Percentiles rank a stretch among this genome's conserved stretches.
phyloP scores from a whole-genome alignment of 2,888 invertebrate species.

The Polyommatus icarus region DNA sequence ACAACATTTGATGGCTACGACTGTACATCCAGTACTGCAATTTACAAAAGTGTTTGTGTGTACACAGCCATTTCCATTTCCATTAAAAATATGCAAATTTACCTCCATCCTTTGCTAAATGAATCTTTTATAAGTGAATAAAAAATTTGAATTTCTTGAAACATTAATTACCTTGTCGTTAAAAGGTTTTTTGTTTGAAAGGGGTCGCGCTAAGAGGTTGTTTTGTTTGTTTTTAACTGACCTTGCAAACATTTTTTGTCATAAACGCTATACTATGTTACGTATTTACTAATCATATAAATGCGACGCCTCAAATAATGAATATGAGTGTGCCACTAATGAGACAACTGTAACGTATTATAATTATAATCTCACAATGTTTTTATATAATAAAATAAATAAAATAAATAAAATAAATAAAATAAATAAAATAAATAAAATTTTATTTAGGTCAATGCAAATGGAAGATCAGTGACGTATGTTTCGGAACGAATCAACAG shows the following conservation, averaged over 20 bases:
- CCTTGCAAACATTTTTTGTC: background rate
- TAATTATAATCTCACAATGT: too few species aligned
- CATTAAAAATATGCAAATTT: conserved; percentile 21
- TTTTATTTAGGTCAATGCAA: too few species aligned
- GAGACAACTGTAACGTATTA: too few species aligned
- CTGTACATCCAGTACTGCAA: conserved; percentile 1
- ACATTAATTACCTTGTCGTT: conserved; percentile 12
- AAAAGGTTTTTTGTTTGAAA: background rate
- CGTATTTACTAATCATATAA: too few species aligned
- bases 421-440: too few species aligned
- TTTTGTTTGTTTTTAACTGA: background rate
- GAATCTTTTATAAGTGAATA: conserved; percentile 19
- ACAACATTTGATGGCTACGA: background rate
- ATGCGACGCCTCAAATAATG: too few species aligned
- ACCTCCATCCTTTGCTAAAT: background rate
- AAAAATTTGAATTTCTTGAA: background rate
- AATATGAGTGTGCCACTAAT: too few species aligned
- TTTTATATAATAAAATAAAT: too few species aligned
- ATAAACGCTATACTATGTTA: background rate
- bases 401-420: too few species aligned
- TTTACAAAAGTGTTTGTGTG: conserved; percentile 17
- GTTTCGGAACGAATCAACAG: too few species aligned
- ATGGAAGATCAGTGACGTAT: too few species aligned
- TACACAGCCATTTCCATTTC: conserved; percentile 21
- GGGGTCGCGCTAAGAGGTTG: background rate